Conservation (phyloP, 2,888 invertebrate species). For the Philereme transversata region DNA sequence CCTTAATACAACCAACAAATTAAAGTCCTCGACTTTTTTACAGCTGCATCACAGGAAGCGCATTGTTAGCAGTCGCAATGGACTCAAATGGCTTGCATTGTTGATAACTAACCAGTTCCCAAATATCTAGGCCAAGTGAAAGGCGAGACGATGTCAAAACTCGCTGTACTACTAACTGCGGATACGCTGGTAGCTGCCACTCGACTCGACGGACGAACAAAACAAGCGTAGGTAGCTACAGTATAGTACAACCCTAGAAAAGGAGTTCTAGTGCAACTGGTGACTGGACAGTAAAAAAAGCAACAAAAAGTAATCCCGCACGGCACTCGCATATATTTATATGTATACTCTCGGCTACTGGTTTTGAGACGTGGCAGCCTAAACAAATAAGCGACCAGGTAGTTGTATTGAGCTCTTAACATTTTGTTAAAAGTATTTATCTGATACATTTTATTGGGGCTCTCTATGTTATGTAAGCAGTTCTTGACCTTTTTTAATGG, state of each 20-base stretch:
- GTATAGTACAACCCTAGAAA: constrained; percentile 60
- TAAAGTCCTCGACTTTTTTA: constrained; percentile 38
- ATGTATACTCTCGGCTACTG: constrained; percentile 76
- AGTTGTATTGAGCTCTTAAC: constrained; percentile 72
- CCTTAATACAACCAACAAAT: constrained; percentile 33
- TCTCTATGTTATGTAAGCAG: constrained; percentile 33
- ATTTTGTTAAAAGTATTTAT: constrained; percentile 73
- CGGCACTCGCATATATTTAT: constrained; percentile 61
- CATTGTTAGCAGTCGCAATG: constrained; percentile 55
- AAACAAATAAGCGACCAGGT: constrained; percentile 83
- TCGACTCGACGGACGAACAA: constrained; percentile 16
- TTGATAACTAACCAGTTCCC: constrained; percentile 77
- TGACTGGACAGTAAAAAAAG: constrained; percentile 75
- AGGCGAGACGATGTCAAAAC: constrained; percentile 76
- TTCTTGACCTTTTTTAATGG: constrained; percentile 16
- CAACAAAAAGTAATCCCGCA: constrained; percentile 72
- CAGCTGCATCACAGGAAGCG: constrained; percentile 57
- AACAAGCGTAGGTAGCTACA: background rate
- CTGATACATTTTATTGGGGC: constrained; percentile 72
- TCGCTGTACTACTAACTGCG: constrained; percentile 47
- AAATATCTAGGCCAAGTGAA: constrained; percentile 83
- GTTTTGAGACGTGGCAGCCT: constrained; percentile 77
- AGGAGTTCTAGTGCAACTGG: constrained; percentile 70
- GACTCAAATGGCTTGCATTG: constrained; percentile 60
- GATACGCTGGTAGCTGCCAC: constrained; percentile 45